Evolutionary conservation across 2,113 vertebrate genomes (phyloP), one percentile per base, ranked within the genome.

Genomic region (Alectura lathami): DNA sequence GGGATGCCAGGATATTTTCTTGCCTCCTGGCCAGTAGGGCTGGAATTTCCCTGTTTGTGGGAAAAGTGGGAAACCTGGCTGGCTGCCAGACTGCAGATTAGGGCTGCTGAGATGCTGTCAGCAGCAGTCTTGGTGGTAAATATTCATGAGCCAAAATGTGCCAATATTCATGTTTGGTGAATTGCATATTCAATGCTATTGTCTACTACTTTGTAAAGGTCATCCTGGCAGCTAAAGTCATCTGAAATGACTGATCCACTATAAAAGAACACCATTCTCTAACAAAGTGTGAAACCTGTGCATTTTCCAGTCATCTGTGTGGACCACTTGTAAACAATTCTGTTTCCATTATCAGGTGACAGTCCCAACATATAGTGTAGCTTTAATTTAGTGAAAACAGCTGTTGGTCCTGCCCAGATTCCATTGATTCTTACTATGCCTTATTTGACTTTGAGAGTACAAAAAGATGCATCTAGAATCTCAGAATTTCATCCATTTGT

Each of bases 61-160:
- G 32, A 84, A 80, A 86, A 93, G 20, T 64, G 66, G 54, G 62
- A 97, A 94, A 74, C 16, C n/a, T 95, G 95, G 83, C 83, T 67
- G 26, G 10, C 42, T 93, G 94, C 94, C 95, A 96, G 81, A 32
- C 47, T 93, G 82, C 59, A 85, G 67, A 86, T 94, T 89, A 92
- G 47, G 50, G 36, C 56, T 91, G 85, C 82, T 91, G 88, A 94
- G 88, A 47, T 75, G 54, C 91, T 97, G 91, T 92, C 89, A 95
- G 85, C 85, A 95, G 85, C 85, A 95, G 83, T 88, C 81, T 91
- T 64, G 30, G n/a, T 79, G 79, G 88, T 96, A 95, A 96, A 96
- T 97, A 97, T 96, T 96, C 89, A 96, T 96, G 83, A 95, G 43
- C 8, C 62, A 92, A 95, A 93, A 92, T 73, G 68, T 92, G 93